phyloP scores from a whole-genome alignment of 2,797 vertebrate genomes.

The Clarias pachynema region DNA sequence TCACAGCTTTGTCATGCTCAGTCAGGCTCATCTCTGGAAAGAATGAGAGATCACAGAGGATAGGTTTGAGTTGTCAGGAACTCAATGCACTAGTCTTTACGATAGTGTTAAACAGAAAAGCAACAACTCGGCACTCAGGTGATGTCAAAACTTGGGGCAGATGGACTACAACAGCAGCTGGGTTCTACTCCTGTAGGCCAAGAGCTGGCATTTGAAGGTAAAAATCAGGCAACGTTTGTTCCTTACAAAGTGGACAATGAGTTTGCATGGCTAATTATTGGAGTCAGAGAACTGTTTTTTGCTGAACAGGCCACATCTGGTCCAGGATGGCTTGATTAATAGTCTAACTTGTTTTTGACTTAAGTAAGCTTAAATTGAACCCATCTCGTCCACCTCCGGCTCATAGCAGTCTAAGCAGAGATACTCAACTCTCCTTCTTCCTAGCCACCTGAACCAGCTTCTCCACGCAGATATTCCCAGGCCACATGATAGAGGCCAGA shows the following conservation, averaged over 20 bases:
- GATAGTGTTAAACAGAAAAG: background rate
- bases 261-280: background rate
- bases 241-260: background rate
- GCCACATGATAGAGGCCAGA: background rate
- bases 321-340: background rate
- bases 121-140: background rate
- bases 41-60: background rate
- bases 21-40: no score
- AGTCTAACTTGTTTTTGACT: background rate
- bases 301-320: background rate
- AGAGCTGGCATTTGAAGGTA: background rate
- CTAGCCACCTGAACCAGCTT: background rate
- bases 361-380: background rate
- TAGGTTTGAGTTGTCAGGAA: background rate
- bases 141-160: background rate
- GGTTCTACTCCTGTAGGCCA: background rate
- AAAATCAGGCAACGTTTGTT: background rate
- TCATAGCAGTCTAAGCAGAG: background rate
- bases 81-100: background rate
- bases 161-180: background rate
- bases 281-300: background rate
- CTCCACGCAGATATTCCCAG: background rate
- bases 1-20: no score
- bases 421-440: background rate
- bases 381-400: no score